Conservation (phyloP, 2,797 vertebrate genomes). For the Argya squamiceps region DNA sequence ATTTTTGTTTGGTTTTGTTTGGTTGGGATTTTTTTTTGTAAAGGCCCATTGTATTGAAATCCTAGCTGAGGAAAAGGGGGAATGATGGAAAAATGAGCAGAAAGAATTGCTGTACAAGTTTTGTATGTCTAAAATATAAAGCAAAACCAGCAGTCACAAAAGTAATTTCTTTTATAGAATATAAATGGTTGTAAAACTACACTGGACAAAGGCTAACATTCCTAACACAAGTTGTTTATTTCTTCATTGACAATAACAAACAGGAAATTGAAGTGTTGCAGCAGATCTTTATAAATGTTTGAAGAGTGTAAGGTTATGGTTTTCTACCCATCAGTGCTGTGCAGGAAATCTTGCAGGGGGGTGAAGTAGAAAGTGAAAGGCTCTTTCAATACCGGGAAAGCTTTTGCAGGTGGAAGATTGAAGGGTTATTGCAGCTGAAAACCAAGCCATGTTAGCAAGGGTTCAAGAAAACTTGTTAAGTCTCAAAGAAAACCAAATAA, state of each 20-base stretch:
- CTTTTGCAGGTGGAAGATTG: background rate
- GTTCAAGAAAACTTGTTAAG: background rate
- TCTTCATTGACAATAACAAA: constrained; percentile 47
- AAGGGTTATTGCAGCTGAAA: constrained; percentile 19
- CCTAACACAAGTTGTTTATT: constrained; percentile 6
- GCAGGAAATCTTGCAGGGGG: background rate
- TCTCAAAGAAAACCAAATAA: background rate
- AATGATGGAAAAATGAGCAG: background rate
- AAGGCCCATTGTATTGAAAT: background rate
- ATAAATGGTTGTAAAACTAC: background rate
- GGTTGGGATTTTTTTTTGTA: background rate
- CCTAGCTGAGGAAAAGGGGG: background rate
- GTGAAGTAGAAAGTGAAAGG: background rate
- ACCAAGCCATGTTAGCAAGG: background rate
- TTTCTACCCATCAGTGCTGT: background rate
- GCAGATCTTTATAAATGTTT: constrained; percentile 23
- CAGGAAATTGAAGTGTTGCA: background rate
- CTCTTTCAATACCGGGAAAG: background rate
- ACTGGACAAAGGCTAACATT: background rate
- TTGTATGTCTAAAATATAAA: background rate
- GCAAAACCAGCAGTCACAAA: background rate
- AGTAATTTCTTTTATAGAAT: background rate
- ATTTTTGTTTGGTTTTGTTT: background rate
- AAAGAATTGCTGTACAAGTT: background rate
- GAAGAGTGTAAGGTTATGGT: background rate